These are phyloP conservation scores for Mystacides longicornis DNA, from an alignment of 2,888 invertebrate genomes.

Conservation along the genomic window DNA sequence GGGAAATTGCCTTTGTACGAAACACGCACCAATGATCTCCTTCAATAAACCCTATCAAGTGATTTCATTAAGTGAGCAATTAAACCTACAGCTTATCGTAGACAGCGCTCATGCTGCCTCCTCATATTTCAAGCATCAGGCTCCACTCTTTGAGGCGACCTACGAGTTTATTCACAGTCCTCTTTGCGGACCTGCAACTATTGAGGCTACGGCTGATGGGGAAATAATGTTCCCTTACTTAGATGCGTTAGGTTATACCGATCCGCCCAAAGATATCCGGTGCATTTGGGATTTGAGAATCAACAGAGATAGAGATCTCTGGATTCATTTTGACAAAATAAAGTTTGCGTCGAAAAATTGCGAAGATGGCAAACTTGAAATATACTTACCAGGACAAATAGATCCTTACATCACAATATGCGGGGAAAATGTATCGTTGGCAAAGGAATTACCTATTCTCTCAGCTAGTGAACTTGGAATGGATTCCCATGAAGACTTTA, in stretches of 20 bases:
- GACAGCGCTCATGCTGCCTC: slow-evolving; percentile 80
- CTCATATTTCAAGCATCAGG: slow-evolving; percentile 80
- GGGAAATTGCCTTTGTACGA: slow-evolving; percentile 67
- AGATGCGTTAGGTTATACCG: slow-evolving; percentile 65
- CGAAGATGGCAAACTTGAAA: slow-evolving; percentile 79
- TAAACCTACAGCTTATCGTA: slow-evolving; percentile 74
- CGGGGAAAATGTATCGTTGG: slow-evolving; percentile 77
- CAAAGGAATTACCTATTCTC: slow-evolving; percentile 71
- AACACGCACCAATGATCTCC: slow-evolving; percentile 51
- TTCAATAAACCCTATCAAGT: slow-evolving; percentile 56
- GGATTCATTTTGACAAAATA: slow-evolving; percentile 80
- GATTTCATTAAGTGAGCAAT: slow-evolving; percentile 71
- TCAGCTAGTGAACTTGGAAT: slow-evolving; percentile 70
- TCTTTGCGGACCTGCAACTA: slow-evolving; percentile 74
- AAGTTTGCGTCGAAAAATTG: slow-evolving; percentile 79
- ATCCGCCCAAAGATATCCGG: slow-evolving; percentile 61
- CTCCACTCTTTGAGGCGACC: slow-evolving; percentile 76
- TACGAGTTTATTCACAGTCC: slow-evolving; percentile 89
- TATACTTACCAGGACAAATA: slow-evolving; percentile 63
- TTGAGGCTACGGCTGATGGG: slow-evolving; percentile 74
- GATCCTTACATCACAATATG: slow-evolving; percentile 77
- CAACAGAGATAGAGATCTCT: slow-evolving; percentile 75
- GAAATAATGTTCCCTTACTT: slow-evolving; percentile 83
- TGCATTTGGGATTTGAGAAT: slow-evolving; percentile 80
- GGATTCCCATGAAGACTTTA: slow-evolving; percentile 48